phyloP scores from a whole-genome alignment of 1,140 invertebrate genomes.

The Plodia interpunctella region DNA sequence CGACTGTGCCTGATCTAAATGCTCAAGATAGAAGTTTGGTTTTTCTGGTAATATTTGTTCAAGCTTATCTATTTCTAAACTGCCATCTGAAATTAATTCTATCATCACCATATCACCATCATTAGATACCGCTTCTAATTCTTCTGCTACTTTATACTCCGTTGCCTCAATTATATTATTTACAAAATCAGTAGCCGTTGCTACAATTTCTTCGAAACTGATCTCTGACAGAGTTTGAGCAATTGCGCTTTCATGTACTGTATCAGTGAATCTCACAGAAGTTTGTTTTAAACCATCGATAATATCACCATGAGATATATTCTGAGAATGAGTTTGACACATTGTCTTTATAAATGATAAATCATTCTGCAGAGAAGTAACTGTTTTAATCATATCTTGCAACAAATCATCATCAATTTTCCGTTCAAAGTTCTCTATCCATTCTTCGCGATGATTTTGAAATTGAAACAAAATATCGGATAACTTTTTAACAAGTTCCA shows the following conservation, averaged over 20 bases:
- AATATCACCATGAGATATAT: not conserved
- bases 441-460: not conserved
- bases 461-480: not conserved
- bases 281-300: not conserved
- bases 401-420: not conserved
- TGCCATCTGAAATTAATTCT: not conserved
- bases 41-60: not conserved
- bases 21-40: not conserved
- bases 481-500: not conserved
- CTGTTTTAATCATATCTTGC: not conserved
- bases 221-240: not conserved
- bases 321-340: not conserved
- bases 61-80: not conserved
- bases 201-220: not conserved
- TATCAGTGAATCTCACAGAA: not conserved
- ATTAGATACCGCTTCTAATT: not conserved
- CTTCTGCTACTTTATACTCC: not conserved
- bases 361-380: not conserved
- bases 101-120: not conserved
- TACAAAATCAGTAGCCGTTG: constrained; percentile 4
- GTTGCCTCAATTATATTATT: constrained; percentile 1
- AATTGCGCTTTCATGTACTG: not conserved
- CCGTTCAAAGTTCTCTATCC: not conserved
- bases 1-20: not conserved
- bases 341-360: not conserved